A percentile compares a stretch with the other conserved stretches of the same genome.
phyloP scores from a whole-genome alignment of 2,888 invertebrate species.

The Bugulina stolonifera region DNA sequence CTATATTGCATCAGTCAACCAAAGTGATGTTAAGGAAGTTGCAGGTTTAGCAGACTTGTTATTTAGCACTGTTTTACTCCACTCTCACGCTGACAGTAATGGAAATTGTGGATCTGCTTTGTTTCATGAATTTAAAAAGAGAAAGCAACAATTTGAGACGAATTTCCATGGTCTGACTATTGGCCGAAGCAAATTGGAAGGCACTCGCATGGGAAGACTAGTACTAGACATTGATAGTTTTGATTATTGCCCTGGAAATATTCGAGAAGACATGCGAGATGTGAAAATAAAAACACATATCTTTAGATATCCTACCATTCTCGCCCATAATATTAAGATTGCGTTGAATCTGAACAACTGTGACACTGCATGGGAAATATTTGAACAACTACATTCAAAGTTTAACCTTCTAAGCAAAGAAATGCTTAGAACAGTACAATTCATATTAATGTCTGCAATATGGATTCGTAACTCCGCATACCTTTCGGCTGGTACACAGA shows the following conservation, averaged over 20 bases:
- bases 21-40: not conserved
- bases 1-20: not conserved
- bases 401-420: not conserved
- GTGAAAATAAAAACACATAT: constrained; percentile 3
- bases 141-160: not conserved
- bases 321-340: constrained; percentile 6
- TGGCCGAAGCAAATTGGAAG: not conserved
- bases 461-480: constrained; percentile 19
- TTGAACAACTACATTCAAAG: not conserved
- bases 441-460: constrained; percentile 17
- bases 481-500: constrained; percentile 1
- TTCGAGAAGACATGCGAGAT: not conserved
- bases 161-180: not conserved
- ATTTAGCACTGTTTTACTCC: not conserved
- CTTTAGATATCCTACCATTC: constrained; percentile 7
- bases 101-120: not conserved
- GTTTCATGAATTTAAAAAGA: not conserved
- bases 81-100: not conserved
- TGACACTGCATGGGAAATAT: constrained; percentile 15
- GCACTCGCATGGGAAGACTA: not conserved
- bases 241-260: constrained; percentile 9
- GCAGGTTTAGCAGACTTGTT: constrained; percentile 7
- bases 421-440: not conserved
- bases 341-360: not conserved
- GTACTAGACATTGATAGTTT: not conserved